Evolutionary conservation across 35 echinoderm and acorn worm species (phyloP).

Genomic region (Apostichopus parvimensis): DNA sequence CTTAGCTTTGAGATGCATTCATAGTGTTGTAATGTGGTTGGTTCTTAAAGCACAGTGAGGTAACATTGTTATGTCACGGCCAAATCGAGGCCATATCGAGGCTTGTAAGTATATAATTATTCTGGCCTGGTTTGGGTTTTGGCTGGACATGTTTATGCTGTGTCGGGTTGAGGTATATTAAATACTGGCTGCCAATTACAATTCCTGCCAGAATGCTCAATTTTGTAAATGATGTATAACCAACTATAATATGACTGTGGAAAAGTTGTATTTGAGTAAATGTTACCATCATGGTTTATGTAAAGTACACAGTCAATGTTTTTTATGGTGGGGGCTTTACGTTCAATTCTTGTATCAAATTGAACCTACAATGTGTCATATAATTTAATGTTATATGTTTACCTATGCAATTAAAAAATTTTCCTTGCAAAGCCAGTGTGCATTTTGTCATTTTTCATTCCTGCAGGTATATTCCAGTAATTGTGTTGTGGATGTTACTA

Average conservation of each 20-base stretch:
- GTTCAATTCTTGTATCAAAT: neutral
- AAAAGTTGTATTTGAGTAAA: neutral
- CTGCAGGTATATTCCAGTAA: too few species aligned
- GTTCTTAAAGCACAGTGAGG: too few species aligned
- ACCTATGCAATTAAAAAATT: neutral
- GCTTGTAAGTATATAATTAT: too few species aligned
- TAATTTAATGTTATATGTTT: slow-evolving; percentile 1
- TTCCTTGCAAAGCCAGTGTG: neutral
- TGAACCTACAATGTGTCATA: neutral
- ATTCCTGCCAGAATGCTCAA: neutral
- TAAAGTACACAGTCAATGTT: neutral
- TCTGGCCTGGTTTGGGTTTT: neutral
- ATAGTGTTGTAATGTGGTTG: too few species aligned
- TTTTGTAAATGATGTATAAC: neutral
- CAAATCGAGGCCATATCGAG: too few species aligned
- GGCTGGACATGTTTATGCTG: neutral
- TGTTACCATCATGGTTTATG: neutral
- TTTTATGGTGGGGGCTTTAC: neutral
- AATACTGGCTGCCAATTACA: neutral
- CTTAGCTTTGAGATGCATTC: too few species aligned
- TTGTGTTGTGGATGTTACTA: too few species aligned
- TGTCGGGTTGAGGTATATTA: neutral
- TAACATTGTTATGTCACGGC: too few species aligned
- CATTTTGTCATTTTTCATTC: too few species aligned
- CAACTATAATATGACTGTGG: neutral